Percentiles rank a stretch among this genome's conserved stretches.
Conservation (phyloP, 2,797 vertebrate genomes). For the Perodicticus potto region DNA sequence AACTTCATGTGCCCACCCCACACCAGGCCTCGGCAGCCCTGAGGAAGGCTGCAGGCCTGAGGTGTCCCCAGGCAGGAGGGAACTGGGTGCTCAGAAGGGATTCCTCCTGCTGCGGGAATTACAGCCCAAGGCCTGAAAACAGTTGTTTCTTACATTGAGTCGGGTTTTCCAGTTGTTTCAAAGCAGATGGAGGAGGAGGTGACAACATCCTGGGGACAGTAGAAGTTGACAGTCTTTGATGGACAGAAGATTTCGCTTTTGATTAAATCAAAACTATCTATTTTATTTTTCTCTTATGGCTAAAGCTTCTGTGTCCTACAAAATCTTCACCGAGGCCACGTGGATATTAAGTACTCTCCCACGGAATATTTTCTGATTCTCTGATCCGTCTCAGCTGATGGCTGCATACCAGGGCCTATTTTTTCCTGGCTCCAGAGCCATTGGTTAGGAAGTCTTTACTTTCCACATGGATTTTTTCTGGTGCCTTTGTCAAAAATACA, state of each 20-base stretch:
- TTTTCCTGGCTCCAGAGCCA: background rate
- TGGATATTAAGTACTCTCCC: background rate
- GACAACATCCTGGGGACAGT: rapidly evolving
- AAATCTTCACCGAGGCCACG: background rate
- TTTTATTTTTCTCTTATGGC: background rate
- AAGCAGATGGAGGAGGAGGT: rapidly evolving
- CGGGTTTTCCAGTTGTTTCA: rapidly evolving
- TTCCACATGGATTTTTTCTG: background rate
- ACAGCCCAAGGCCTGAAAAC: rapidly evolving
- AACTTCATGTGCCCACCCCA: too few species aligned
- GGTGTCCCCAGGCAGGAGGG: too few species aligned
- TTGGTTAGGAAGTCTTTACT: background rate
- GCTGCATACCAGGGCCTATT: rapidly evolving
- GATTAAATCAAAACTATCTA: background rate
- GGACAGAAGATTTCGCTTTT: background rate
- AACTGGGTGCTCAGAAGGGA: background rate
- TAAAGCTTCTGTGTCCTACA: background rate
- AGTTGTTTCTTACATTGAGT: rapidly evolving
- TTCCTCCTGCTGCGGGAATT: rapidly evolving
- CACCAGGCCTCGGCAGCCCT: rapidly evolving
- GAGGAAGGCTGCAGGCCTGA: rapidly evolving
- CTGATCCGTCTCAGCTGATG: rapidly evolving
- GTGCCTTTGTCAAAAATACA: background rate
- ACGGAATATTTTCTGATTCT: rapidly evolving
- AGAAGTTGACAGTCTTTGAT: background rate